phyloP scores from a whole-genome alignment of 2,113 vertebrate species.

The Eulemur rufifrons region DNA sequence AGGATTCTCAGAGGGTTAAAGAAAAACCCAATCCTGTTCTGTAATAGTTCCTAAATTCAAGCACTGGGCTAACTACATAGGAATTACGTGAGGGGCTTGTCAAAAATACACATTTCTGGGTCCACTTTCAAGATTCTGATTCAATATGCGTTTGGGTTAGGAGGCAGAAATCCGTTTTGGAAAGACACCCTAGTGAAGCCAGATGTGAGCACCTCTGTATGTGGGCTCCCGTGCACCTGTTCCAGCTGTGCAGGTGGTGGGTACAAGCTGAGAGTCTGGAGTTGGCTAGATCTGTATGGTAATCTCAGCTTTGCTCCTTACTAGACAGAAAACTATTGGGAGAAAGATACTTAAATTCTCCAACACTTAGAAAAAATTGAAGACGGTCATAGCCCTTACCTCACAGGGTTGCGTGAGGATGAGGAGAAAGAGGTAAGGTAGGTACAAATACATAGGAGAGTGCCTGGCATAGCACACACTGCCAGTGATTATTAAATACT shows the following conservation, averaged over 20 bases:
- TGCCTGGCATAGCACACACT: background rate
- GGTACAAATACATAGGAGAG: accelerated
- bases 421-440: too few species aligned
- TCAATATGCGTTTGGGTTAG: background rate
- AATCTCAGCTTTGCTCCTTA: background rate
- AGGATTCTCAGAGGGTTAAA: background rate
- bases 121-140: background rate
- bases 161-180: background rate
- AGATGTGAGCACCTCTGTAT: background rate
- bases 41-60: background rate
- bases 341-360: background rate
- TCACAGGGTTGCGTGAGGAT: background rate
- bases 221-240: too few species aligned
- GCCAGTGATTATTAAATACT: background rate
- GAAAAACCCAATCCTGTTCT: background rate
- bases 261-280: background rate
- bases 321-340: background rate
- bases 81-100: background rate
- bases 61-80: background rate
- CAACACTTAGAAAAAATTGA: background rate
- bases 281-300: background rate
- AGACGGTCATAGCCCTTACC: background rate
- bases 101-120: background rate
- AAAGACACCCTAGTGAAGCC: background rate
- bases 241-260: too few species aligned